A percentile compares a stretch with the other conserved stretches of the same genome.
These are phyloP conservation scores for Pelecanus crispus DNA, from an alignment of 2,113 vertebrate species.

Conservation along the genomic window DNA sequence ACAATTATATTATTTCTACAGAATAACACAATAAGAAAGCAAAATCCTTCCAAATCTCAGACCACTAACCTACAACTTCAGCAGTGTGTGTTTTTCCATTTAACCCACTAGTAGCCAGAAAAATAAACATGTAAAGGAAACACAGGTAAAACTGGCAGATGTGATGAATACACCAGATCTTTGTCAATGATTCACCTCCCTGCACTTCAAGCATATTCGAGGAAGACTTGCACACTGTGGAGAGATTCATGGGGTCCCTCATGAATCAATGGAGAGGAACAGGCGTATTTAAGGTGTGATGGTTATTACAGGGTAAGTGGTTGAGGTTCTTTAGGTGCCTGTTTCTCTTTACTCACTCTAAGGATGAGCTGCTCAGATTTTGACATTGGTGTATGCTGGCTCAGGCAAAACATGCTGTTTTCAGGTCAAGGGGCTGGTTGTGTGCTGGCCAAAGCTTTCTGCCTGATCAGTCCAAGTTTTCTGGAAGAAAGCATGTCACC, in stretches of 20 bases:
- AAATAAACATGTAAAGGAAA: neutral
- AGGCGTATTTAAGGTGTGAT: neutral
- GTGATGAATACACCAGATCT: neutral
- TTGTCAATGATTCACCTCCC: neutral
- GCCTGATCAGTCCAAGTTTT: neutral
- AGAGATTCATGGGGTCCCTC: neutral
- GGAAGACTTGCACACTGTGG: neutral
- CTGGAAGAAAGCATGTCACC: neutral
- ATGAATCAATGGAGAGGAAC: neutral
- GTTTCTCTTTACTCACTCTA: neutral
- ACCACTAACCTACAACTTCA: neutral
- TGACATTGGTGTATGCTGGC: fast-evolving
- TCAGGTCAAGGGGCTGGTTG: neutral
- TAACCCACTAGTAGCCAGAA: neutral
- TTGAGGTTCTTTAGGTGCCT: neutral
- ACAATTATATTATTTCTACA: neutral
- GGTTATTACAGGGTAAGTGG: neutral
- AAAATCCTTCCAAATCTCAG: neutral
- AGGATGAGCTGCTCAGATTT: neutral
- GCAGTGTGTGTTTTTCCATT: neutral
- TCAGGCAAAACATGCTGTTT: neutral
- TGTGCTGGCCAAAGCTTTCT: neutral
- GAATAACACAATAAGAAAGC: neutral
- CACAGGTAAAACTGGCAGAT: neutral
- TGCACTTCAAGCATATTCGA: neutral